phyloP scores from a whole-genome alignment of 2,113 vertebrate genomes.

The Catharus fuscescens region DNA sequence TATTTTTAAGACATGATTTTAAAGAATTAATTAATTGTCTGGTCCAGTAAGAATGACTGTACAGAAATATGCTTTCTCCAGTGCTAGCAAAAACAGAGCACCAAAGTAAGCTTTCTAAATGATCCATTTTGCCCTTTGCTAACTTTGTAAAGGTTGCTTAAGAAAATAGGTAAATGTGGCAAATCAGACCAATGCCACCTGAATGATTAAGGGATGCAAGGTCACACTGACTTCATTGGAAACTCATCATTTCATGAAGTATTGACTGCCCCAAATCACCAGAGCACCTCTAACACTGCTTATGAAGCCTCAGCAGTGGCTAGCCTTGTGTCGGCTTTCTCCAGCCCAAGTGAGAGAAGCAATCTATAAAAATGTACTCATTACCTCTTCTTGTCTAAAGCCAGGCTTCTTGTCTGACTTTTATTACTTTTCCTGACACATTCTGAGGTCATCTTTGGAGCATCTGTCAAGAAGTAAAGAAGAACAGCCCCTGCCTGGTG shows the following conservation, averaged over 20 bases:
- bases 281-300: not conserved
- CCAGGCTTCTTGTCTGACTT: not conserved
- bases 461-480: not conserved
- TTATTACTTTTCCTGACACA: not conserved
- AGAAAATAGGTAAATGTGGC: not conserved
- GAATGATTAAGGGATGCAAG: not conserved
- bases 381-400: not conserved
- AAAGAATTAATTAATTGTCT: not conserved
- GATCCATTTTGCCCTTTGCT: not conserved
- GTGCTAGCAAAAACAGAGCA: not conserved
- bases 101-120: not conserved
- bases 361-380: not conserved
- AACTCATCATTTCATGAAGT: not conserved
- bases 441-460: not conserved
- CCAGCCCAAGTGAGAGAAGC: not conserved
- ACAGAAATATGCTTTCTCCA: not conserved
- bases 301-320: not conserved
- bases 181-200: not conserved
- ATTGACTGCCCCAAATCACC: not conserved
- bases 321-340: not conserved
- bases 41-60: not conserved
- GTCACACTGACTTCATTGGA: rapidly evolving
- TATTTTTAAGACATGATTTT: not conserved
- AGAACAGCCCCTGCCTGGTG: not conserved
- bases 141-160: not conserved